Percentiles rank a stretch among this genome's conserved stretches.
Evolutionary conservation across 2,888 invertebrate species (phyloP).

Genomic region (Aphidius colemani): DNA sequence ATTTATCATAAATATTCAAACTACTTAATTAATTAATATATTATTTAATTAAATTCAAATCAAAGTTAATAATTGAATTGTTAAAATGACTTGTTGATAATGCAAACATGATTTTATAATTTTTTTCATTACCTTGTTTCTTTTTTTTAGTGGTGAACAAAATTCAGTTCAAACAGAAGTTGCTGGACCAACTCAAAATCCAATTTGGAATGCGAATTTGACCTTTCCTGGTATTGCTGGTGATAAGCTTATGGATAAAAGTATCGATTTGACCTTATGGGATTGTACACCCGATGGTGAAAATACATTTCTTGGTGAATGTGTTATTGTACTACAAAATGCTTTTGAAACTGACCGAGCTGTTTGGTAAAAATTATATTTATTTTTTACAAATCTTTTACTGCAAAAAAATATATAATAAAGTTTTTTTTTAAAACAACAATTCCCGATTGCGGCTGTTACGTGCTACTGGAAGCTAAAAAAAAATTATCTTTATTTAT

Average conservation of each 20-base stretch:
- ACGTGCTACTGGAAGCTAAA: not conserved
- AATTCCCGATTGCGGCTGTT: not conserved
- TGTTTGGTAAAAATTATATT: slow-evolving; percentile 67
- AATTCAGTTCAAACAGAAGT: slow-evolving; percentile 82
- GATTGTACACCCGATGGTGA: slow-evolving; percentile 83
- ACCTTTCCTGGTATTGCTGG: slow-evolving; percentile 80
- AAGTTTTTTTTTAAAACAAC: not conserved
- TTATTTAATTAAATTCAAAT: too few species aligned
- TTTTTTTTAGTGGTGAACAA: slow-evolving; percentile 70
- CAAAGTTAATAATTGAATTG: too few species aligned
- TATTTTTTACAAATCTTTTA: slow-evolving; percentile 7
- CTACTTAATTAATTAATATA: too few species aligned
- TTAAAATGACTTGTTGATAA: too few species aligned
- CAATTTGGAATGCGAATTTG: slow-evolving; percentile 91
- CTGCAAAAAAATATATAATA: not conserved
- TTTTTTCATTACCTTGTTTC: too few species aligned
- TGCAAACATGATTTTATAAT: too few species aligned
- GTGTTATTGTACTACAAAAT: slow-evolving; percentile 79
- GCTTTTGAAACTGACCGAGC: slow-evolving; percentile 87
- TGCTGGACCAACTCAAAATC: slow-evolving; percentile 84
- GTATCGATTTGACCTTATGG: slow-evolving; percentile 87
- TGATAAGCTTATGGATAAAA: slow-evolving; percentile 78
- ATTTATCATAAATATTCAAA: too few species aligned
- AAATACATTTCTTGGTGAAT: slow-evolving; percentile 80
- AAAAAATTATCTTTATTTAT: not conserved